These are phyloP conservation scores for Propithecus deckenii DNA, from an alignment of 2,797 vertebrate genomes.

Conservation along the genomic window DNA sequence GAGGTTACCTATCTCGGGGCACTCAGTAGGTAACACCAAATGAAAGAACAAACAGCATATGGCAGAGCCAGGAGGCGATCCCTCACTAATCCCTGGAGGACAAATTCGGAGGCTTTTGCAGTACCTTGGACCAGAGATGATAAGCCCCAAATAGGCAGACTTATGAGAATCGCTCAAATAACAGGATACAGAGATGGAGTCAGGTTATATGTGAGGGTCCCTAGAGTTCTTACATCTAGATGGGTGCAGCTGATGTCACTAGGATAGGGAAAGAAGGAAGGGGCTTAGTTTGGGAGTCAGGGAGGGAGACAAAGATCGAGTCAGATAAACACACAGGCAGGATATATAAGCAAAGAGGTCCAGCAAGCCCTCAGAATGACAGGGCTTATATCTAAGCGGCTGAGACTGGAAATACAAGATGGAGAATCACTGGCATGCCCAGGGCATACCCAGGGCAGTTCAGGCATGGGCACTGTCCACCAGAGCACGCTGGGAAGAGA, in stretches of 20 bases:
- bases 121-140: not conserved
- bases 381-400: not conserved
- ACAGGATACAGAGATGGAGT: not conserved
- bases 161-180: not conserved
- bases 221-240: not conserved
- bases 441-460: not conserved
- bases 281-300: not conserved
- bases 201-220: not conserved
- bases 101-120: not conserved
- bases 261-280: not conserved
- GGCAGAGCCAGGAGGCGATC: not conserved
- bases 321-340: not conserved
- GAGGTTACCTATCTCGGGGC: not conserved
- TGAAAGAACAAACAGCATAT: not conserved
- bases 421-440: not conserved
- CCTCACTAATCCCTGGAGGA: not conserved
- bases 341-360: not conserved
- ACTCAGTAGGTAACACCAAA: not conserved
- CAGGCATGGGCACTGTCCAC: not conserved
- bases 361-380: not conserved
- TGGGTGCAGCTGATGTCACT: not conserved
- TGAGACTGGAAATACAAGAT: not conserved
- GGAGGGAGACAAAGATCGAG: not conserved
- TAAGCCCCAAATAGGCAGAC: not conserved
- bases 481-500: rapidly evolving